Evolutionary conservation across 1,140 invertebrate genomes (phyloP).

Genomic region (Luehdorfia chinensis): DNA sequence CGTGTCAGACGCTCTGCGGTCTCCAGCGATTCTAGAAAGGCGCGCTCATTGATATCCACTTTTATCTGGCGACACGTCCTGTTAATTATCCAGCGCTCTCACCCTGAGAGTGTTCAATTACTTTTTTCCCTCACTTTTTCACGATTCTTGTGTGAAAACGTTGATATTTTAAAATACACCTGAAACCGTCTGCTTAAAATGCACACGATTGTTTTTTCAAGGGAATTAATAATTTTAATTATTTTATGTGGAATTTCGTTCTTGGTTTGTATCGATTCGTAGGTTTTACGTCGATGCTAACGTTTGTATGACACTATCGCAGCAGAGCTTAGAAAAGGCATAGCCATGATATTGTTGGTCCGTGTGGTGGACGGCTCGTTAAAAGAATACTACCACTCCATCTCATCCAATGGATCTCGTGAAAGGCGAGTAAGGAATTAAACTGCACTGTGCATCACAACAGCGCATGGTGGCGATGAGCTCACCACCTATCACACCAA

Average conservation of each 20-base stretch:
- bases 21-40: slow-evolving; percentile 46
- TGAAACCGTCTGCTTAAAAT: slow-evolving; percentile 63
- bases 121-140: slow-evolving; percentile 63
- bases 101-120: slow-evolving; percentile 67
- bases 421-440: too few relatives aligned
- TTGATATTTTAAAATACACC: slow-evolving; percentile 73
- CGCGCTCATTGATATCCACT: slow-evolving; percentile 62
- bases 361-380: too few relatives aligned
- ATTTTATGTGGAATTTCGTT: slow-evolving; percentile 46
- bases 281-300: slow-evolving; percentile 36
- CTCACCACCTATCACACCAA: too few relatives aligned
- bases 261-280: slow-evolving; percentile 66
- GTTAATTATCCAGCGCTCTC: slow-evolving; percentile 72
- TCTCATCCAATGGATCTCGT: too few relatives aligned
- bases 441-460: too few relatives aligned
- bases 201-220: slow-evolving; percentile 38
- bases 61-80: slow-evolving; percentile 71
- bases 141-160: slow-evolving; percentile 64
- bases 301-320: too few relatives aligned
- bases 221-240: slow-evolving; percentile 29
- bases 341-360: too few relatives aligned
- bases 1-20: slow-evolving; percentile 34
- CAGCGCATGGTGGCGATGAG: too few relatives aligned
- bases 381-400: too few relatives aligned
- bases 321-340: too few relatives aligned